A percentile compares a stretch with the other conserved stretches of the same genome.
Conservation (phyloP, 1,140 invertebrate species). For the Tetragonula clypearis region DNA sequence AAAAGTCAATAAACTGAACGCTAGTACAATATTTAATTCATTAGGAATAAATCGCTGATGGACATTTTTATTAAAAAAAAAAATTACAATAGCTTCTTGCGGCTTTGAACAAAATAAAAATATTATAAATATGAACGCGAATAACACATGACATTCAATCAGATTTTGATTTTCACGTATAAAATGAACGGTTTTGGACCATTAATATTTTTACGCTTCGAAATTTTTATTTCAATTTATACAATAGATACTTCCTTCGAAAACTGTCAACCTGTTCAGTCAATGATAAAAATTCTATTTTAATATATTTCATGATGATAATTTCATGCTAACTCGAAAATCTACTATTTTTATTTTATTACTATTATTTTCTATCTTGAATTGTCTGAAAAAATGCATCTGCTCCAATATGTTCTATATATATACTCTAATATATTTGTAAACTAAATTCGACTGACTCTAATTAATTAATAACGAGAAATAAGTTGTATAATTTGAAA, state of each 20-base stretch:
- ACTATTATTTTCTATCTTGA: too few relatives aligned
- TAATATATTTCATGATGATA: neutral
- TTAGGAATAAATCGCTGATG: neutral
- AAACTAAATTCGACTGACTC: neutral
- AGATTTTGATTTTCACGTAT: neutral
- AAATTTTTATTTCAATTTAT: too few relatives aligned
- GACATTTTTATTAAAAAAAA: neutral
- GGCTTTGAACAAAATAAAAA: neutral
- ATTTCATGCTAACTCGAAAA: neutral
- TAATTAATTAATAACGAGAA: neutral
- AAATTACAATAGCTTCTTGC: neutral
- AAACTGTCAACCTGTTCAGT: neutral
- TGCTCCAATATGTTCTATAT: too few relatives aligned
- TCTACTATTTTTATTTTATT: neutral
- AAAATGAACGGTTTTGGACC: neutral
- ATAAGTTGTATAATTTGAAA: neutral
- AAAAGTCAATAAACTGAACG: constrained; percentile 25
- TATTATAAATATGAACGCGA: neutral
- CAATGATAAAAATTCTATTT: neutral
- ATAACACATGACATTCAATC: neutral
- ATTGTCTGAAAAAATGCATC: too few relatives aligned
- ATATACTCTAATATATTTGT: neutral
- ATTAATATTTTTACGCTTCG: neutral
- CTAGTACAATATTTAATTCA: neutral
- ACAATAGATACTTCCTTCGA: neutral